Evolutionary conservation across 2,113 vertebrate genomes (phyloP), one percentile per base, ranked within the genome.

Genomic region (Heloderma charlesbogerti): DNA sequence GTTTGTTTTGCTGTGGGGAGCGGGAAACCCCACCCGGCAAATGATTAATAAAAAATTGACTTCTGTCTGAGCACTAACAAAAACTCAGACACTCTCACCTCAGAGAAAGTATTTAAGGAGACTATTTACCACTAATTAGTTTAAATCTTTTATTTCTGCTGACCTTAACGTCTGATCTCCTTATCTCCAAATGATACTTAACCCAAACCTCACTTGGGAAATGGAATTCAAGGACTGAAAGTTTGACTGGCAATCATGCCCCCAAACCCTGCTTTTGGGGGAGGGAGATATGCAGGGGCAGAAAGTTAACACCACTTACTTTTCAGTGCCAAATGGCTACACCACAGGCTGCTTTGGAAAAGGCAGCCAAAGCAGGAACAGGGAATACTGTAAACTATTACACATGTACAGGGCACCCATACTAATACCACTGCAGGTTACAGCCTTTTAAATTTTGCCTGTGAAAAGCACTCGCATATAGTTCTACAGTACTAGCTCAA

Each of bases 1-100:
- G 71, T 80, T 6, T 91, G 90, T 75, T 83, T 90, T 79, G 82
- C 40, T 91, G 66, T 48, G 78, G 31, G 60, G 85, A n/a, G 12
- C 10, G 51, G 51, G 20, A 63, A 60, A n/a, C n/a, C n/a, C 12
- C 12, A 45, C 67, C 20, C 29, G 45, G 63, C 66, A 60, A 84
- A 81, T 80, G 51, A 92, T 89, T 86, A 74, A 81, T 89, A 74
- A 87, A n/a, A 43, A 72, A 25, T 18, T 6, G 31, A 79, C 45
- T 43, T n/a, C 82, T 20, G 3, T 37, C 3, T 37, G 67, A 72
- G 25, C 20, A 79, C 27, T 72, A 80, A 78, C 31, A 60, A 45
- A 78, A 88, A 31, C 4, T 29, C 10, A 75, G 48, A 51, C 83
- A 72, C 37, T 37, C 43, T 54, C 51, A n/a, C 54, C 75, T 29